Evolutionary conservation across 2,797 vertebrate species (phyloP), one percentile per base, ranked within the genome.

Genomic region (Chaunax sp.): DNA sequence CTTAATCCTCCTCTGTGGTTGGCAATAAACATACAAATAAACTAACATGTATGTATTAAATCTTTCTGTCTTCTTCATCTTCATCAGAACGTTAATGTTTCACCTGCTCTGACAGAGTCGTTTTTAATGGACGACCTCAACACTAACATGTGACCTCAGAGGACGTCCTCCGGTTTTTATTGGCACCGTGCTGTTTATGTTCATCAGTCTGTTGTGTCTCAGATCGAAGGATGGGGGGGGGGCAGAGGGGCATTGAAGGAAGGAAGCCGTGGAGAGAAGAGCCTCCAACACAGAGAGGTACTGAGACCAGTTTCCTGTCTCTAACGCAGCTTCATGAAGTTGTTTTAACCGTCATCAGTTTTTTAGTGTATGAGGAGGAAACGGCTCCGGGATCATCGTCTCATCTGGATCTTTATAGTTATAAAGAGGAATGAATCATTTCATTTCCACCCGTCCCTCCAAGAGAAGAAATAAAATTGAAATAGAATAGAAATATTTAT

Each of bases 241-340:
- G 35, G 5, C 51, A 38, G 46, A 5, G 64, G 74, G 75, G 74
- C 80, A 73, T 65, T 46, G 50, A 45, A 78, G 92, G 89, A 90
- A 91, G 90, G 87, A 92, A 91, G 69, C 74, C 3, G 41, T 72
- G 79, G 85, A 90, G 35, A 79, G 80, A 83, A 58, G 62, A 52
- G 77, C n/a, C n/a, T n/a, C n/a, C n/a, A 89, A 77, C 26, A 84
- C 74, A 82, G 81, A 66, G 60, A 56, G 28, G 28, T 5, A 30
- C 28, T 30, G 28, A 30, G 28, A 30, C 9, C 9, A 30, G 28
- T 30, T 30, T 30, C 28, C 28, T n/a, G n/a, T 30, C 28, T 30
- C 9, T 9, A 30, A 5, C 28, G 28, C 28, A 9, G 28, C 28
- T 9, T 30, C n/a, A n/a, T n/a, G n/a, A n/a, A n/a, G n/a, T n/a